phyloP scores from a whole-genome alignment of 1,140 invertebrate genomes.

The Caenorhabditis tropicalis region DNA sequence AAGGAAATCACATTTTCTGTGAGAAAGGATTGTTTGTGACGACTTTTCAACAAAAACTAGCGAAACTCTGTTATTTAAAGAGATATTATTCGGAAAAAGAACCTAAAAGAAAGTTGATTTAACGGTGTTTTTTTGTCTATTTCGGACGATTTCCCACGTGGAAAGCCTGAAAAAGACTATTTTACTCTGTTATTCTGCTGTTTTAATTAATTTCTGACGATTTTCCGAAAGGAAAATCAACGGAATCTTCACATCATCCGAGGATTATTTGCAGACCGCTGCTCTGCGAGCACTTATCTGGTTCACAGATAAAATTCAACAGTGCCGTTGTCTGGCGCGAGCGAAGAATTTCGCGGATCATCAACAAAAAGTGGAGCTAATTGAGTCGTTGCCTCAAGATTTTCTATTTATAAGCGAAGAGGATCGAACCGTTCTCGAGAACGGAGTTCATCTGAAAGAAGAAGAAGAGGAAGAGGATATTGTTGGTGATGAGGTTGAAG shows the following conservation, averaged over 20 bases:
- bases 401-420: background rate
- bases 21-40: too few relatives aligned
- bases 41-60: too few relatives aligned
- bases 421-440: background rate
- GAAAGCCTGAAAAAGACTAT: too few relatives aligned
- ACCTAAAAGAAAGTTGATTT: too few relatives aligned
- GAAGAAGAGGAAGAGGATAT: background rate
- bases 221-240: background rate
- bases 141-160: too few relatives aligned
- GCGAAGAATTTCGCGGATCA: background rate
- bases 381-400: background rate
- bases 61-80: too few relatives aligned
- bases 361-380: background rate
- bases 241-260: background rate
- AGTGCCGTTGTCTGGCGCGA: background rate
- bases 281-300: conserved; percentile 21
- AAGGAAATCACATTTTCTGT: too few relatives aligned
- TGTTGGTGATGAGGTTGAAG: background rate
- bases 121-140: too few relatives aligned
- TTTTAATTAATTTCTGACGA: too few relatives aligned
- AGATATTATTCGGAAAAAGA: too few relatives aligned
- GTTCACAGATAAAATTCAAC: conserved; percentile 11
- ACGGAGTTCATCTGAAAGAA: background rate
- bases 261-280: background rate
- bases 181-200: too few relatives aligned